These are phyloP conservation scores for Spondyliosoma cantharus DNA, from an alignment of 2,797 vertebrate genomes.

Conservation along the genomic window DNA sequence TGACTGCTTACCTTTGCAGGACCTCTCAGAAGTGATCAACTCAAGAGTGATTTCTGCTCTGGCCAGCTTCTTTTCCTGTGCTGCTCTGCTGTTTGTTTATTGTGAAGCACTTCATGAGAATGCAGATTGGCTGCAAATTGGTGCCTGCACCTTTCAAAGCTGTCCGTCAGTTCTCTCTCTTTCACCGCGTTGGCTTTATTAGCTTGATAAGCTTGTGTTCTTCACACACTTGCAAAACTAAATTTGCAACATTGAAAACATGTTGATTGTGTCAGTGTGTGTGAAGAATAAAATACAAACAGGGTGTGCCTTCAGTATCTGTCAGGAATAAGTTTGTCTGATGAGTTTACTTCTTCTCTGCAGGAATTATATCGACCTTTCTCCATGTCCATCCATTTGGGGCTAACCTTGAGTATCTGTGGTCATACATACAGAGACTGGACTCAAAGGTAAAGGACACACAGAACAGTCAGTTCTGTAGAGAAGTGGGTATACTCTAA, in stretches of 20 bases:
- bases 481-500: too few relatives aligned
- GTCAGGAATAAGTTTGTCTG: background rate
- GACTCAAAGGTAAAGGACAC: slow-evolving; percentile 89
- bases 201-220: background rate
- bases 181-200: slow-evolving; percentile 28
- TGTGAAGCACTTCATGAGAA: slow-evolving; percentile 57
- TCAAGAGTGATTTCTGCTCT: slow-evolving; percentile 68
- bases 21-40: slow-evolving; percentile 80
- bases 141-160: background rate
- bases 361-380: slow-evolving; percentile 97
- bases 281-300: too few relatives aligned
- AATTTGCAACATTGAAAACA: background rate
- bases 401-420: slow-evolving; percentile 97
- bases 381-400: slow-evolving; percentile 98
- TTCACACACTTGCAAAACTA: background rate
- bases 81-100: slow-evolving; percentile 57
- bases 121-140: slow-evolving; percentile 54
- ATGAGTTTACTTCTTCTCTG: slow-evolving; percentile 6
- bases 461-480: too few relatives aligned
- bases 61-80: slow-evolving; percentile 41
- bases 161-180: slow-evolving; percentile 7
- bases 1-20: slow-evolving; percentile 68
- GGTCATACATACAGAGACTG: slow-evolving; percentile 96
- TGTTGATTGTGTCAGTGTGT: background rate
- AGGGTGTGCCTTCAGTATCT: too few relatives aligned